Base-by-base conservation (phyloP, 2,888 invertebrate species). In the Schizotus pectinicornis region DNA sequence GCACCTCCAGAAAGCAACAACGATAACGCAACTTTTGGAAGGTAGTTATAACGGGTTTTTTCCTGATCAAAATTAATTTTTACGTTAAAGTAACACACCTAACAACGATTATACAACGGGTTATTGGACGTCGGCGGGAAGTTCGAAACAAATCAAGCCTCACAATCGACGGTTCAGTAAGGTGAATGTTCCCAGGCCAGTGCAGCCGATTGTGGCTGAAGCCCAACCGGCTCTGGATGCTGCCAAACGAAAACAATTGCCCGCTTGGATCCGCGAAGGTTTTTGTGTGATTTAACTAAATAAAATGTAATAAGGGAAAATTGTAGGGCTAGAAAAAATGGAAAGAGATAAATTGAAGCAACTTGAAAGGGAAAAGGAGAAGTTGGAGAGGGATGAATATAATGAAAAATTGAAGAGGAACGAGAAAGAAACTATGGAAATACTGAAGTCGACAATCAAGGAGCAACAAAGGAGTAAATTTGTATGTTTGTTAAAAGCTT, bases 191-290 rank as follows among this genome's bases (percentile, higher is more conserved):
- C 77, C 75, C 3, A 67, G 72, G 33, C 61, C 76, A 3, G 67
- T 73, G 22, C 65, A 70, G 42, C 62, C 66, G 8, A 42, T 63
- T 39, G 39, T 56, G 12, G 48, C 54, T 6, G 65, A 63, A 59
- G 49, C 67, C 34, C 59, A 45, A 13, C 39, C 75, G 80, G 7
- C 83, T 31, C 80, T 87, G 75, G 95, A 95, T 79, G 93, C 94
- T 9, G 91, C 90, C 11, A 94, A 94, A 79, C 83, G 95, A 34
- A 88, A 94, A 73, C 90, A 92, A 70, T 83, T 98, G 13, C 98
- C 98, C n/a, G 94, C 93, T 0, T 98, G 98, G 98, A 97, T 98
- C 65, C 85, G 97, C 77, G 97, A 95, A 83, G 94, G 94, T 74
- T 78, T 22, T 22, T 22, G 2, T 22, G 22, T 22, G 22, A 22